Base-by-base conservation (phyloP, 2,888 invertebrate genomes). In the Stratiomys singularior region DNA sequence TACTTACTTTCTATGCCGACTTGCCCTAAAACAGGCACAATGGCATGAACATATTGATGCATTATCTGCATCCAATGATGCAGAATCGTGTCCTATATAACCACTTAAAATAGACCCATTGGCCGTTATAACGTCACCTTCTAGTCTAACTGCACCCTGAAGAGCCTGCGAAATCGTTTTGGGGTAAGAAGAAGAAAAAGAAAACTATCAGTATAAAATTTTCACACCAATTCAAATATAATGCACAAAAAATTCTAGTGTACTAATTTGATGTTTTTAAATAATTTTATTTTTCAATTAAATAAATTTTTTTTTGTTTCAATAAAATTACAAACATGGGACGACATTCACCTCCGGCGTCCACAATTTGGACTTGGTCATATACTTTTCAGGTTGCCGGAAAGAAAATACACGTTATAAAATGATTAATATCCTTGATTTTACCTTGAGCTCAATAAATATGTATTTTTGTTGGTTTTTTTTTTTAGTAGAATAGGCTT, bases 51-150 rank as follows among this genome's bases (percentile, higher is more conserved):
- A 87, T 84, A 87, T 85, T 81, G 87, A 87, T 80, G 86, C 85
- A 80, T 85, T 86, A 78, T 85, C 86, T 79, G 84, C 86, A 83
- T 84, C 85, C 67, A 84, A 81, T 66, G 87, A 87, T 81, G 85
- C 84, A 71, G 82, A 84, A 79, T 87, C 87, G 79, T 86, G 86
- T 77, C 87, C 87, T 79, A 87, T 85, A 81, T 86, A 86, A 77
- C 95, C 95, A 82, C 96, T 93, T 83, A 96, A 88, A 83, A 96
- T 95, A 82, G 94, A 96, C 79, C 96, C 96, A 84, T 96, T 96
- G 63, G 96, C 95, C 79, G 96, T 96, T 87, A 98, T 98, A 83
- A 98, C 96, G 90, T 98, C 98, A 80, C 98, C 98, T 86, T 99
- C 98, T 80, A 99, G 89, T 79, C 97, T 91, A 25, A 99, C 98